These are phyloP conservation scores for Sylvia atricapilla DNA, from an alignment of 2,113 vertebrate genomes.

Conservation along the genomic window DNA sequence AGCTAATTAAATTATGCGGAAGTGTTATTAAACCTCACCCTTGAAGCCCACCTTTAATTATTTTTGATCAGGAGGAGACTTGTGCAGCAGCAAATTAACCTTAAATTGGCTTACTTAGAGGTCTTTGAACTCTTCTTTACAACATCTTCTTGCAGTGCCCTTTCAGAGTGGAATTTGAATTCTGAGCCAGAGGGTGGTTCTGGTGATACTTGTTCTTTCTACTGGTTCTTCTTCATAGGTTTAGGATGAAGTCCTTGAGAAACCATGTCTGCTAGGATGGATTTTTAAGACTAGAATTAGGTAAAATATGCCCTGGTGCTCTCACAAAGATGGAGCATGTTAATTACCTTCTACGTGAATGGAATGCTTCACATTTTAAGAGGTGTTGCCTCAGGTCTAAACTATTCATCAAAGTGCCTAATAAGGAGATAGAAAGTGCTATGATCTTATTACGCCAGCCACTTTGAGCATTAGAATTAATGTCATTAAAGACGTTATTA, in stretches of 20 bases:
- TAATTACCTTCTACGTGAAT: background rate
- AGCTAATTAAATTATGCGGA: background rate
- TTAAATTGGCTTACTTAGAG: background rate
- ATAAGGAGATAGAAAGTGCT: background rate
- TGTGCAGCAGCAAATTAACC: background rate
- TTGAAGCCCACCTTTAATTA: conserved; percentile 13
- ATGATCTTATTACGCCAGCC: background rate
- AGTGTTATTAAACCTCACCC: background rate
- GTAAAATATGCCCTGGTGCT: background rate
- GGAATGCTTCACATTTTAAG: background rate
- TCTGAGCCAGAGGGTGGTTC: background rate
- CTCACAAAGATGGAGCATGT: background rate
- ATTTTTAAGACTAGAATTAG: background rate
- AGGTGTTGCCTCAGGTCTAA: background rate
- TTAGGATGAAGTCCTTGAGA: background rate
- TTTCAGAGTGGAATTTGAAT: background rate
- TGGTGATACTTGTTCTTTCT: background rate
- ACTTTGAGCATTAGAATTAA: background rate
- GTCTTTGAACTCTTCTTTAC: background rate
- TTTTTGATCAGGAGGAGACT: background rate
- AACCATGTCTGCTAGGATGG: background rate
- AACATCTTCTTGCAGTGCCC: background rate
- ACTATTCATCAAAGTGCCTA: background rate
- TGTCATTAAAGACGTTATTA: background rate
- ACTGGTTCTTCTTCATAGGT: background rate